phyloP scores from a whole-genome alignment of 2,113 vertebrate genomes.

The Saimiri boliviensis region DNA sequence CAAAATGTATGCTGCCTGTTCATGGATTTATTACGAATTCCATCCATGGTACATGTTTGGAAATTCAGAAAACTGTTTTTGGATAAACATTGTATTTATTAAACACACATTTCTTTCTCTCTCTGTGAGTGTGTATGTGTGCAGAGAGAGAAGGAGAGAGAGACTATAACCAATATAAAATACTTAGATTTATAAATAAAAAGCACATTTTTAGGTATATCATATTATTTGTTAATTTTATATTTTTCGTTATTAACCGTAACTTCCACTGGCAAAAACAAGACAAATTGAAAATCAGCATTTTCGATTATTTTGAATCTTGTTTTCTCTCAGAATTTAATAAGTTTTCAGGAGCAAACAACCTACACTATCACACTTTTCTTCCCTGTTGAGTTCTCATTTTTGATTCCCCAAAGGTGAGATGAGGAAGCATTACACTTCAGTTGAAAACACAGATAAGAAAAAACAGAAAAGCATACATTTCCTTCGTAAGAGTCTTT shows the following conservation, averaged over 20 bases:
- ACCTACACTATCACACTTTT: not conserved
- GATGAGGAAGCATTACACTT: slow-evolving; percentile 42
- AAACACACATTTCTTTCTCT: not conserved
- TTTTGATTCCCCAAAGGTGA: slow-evolving; percentile 69
- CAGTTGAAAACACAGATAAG: slow-evolving; percentile 34
- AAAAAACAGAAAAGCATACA: slow-evolving; percentile 22
- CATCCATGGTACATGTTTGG: not conserved
- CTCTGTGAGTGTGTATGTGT: fast-evolving
- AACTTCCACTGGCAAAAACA: slow-evolving; percentile 35
- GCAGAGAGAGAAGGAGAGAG: fast-evolving
- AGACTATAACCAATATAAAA: not conserved
- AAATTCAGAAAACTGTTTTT: not conserved
- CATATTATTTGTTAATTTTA: slow-evolving; percentile 50
- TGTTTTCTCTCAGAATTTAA: slow-evolving; percentile 54
- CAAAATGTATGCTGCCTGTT: not conserved
- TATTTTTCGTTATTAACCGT: slow-evolving; percentile 36
- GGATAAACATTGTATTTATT: not conserved
- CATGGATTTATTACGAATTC: not conserved
- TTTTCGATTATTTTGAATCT: slow-evolving; percentile 62
- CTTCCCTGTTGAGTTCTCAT: slow-evolving; percentile 30
- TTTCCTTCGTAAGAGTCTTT: slow-evolving; percentile 1
- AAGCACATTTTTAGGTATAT: not conserved
- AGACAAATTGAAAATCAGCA: slow-evolving; percentile 51
- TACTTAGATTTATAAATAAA: not conserved
- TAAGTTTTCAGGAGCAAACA: slow-evolving; percentile 51